Base-by-base conservation (phyloP, 2,888 invertebrate species). In the Sericinus montela region DNA sequence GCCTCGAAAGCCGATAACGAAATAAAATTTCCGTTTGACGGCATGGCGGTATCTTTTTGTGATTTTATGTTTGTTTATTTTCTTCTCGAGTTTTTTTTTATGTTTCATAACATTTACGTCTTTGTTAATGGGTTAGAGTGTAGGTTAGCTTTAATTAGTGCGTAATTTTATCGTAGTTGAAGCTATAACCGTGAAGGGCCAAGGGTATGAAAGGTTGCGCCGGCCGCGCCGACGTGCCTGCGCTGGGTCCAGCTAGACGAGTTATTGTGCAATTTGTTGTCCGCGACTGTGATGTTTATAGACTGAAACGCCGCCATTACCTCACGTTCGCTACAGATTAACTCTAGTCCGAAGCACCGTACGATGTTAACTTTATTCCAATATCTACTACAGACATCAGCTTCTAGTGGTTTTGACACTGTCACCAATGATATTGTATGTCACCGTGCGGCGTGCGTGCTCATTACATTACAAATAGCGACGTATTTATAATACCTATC, bases 281-380 rank as follows among this genome's bases (percentile, higher is more conserved):
- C 82, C 90, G 91, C 90, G 91, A 91, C 91, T 92, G 92, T 92
- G 91, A 92, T 91, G 90, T 90, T 90, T 85, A 88, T 91, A 91
- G 91, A 91, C 91, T 91, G 91, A 91, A 81, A 87, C 70, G 82
- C 88, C 87, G 78, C 84, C 80, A 83, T 87, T 88, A 88, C 88
- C 88, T 88, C 88, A 85, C 87, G 82, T 82, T 83, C 79, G 83
- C 83, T 80, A 75, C 79, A 76, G 75, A 78, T 75, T 67, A 60
- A 71, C 79, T 87, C 87, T 86, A 87, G 87, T 87, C 87, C 77
- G 63, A 71, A 74, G 74, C 79, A 80, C 78, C 77, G 78, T 75
- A 68, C 75, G 66, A 59, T 62, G 72, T 67, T 69, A 64, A 68
- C 11, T 62, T 57, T 61, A 50, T 59, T 36, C 5, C n/a, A 29